phyloP scores from a whole-genome alignment of 2,797 vertebrate species.

The Gastrophryne carolinensis region DNA sequence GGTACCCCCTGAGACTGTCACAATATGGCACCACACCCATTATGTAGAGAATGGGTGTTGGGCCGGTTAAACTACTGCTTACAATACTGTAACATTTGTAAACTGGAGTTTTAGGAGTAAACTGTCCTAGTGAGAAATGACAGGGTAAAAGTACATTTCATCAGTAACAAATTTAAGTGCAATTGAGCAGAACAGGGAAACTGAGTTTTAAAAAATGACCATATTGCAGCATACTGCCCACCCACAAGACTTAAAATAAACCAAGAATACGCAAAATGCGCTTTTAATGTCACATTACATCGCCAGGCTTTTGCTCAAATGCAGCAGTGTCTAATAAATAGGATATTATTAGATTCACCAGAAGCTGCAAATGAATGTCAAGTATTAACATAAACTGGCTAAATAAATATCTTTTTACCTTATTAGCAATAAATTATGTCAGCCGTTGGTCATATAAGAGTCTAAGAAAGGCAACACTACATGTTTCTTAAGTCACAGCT shows the following conservation, averaged over 20 bases:
- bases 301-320: slow-evolving; percentile 1
- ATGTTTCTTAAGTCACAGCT: too few species aligned
- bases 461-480: slow-evolving; percentile 11
- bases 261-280: not conserved
- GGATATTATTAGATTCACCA: slow-evolving; percentile 25
- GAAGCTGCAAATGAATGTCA: slow-evolving; percentile 17
- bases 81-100: too few species aligned
- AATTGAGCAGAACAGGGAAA: slow-evolving; percentile 10
- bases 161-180: not conserved
- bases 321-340: slow-evolving; percentile 5
- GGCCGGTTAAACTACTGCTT: too few species aligned
- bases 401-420: slow-evolving; percentile 6
- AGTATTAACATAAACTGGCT: slow-evolving; percentile 25
- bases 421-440: slow-evolving; percentile 40
- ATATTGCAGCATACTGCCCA: slow-evolving; percentile 24
- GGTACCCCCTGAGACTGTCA: too few species aligned
- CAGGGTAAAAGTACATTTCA: not conserved
- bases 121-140: too few species aligned
- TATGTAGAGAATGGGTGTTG: too few species aligned
- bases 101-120: too few species aligned
- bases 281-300: slow-evolving; percentile 35
- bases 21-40: too few species aligned
- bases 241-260: slow-evolving; percentile 35
- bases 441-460: slow-evolving; percentile 29
- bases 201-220: slow-evolving; percentile 12